phyloP scores from a whole-genome alignment of 92 coral and sea anemone species.

The Heteractis magnifica region DNA sequence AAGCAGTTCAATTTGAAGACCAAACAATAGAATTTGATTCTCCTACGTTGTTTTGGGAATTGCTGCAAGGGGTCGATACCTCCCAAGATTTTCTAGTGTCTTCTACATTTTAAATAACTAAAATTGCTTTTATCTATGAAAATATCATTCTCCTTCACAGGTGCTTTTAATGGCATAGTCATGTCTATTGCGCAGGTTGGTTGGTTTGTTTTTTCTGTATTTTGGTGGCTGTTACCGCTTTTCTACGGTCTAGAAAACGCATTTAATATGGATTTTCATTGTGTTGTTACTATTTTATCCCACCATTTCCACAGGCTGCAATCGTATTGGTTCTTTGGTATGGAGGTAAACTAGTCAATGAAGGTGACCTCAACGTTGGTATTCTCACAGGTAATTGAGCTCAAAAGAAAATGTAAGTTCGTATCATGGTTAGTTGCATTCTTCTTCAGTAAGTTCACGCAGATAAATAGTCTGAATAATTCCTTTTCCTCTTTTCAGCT shows the following conservation, averaged over 20 bases:
- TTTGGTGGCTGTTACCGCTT: no score
- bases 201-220: not conserved
- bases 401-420: not conserved
- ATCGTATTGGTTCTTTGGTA: constrained; percentile 93
- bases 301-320: constrained; percentile 61
- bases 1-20: no score
- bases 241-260: no score
- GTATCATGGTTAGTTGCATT: not conserved
- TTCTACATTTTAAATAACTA: not conserved
- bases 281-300: not conserved
- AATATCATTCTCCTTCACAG: constrained; percentile 28
- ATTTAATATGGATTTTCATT: not conserved
- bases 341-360: constrained; percentile 91
- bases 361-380: constrained; percentile 79
- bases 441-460: not conserved
- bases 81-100: no score
- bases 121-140: not conserved
- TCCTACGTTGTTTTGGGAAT: no score
- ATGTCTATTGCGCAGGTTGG: constrained; percentile 89
- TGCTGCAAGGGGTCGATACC: no score
- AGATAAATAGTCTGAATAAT: not conserved
- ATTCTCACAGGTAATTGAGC: constrained; percentile 68
- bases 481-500: constrained; percentile 41
- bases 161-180: constrained; percentile 79
- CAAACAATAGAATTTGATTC: no score